These are phyloP conservation scores for Schizotus pectinicornis DNA, from an alignment of 2,888 invertebrate genomes.

Conservation along the genomic window DNA sequence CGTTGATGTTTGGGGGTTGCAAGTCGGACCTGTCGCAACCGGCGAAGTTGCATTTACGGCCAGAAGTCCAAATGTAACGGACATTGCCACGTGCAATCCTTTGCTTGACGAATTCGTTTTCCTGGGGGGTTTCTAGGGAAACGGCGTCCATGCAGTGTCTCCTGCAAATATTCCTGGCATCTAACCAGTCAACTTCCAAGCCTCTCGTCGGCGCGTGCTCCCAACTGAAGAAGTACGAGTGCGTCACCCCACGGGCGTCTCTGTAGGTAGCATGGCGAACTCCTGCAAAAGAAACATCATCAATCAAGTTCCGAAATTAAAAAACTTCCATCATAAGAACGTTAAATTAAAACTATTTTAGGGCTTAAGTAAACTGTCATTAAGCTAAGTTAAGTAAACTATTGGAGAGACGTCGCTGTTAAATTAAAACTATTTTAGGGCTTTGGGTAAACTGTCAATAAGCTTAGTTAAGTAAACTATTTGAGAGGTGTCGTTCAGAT, in stretches of 20 bases:
- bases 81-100: constrained; percentile 80
- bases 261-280: constrained; percentile 88
- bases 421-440: too few species aligned
- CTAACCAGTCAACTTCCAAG: constrained; percentile 89
- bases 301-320: too few species aligned
- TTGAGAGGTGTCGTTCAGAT: too few species aligned
- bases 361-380: too few species aligned
- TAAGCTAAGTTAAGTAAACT: too few species aligned
- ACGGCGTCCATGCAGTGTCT: constrained; percentile 94
- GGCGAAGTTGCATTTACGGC: constrained; percentile 90
- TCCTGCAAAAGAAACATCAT: constrained; percentile 68
- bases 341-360: too few species aligned
- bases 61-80: constrained; percentile 89
- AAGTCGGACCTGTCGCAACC: constrained; percentile 84
- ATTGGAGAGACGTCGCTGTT: too few species aligned
- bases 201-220: constrained; percentile 79
- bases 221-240: constrained; percentile 95
- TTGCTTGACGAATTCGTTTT: constrained; percentile 90
- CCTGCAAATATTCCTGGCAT: constrained; percentile 89
- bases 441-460: too few species aligned
- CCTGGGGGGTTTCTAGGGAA: constrained; percentile 87
- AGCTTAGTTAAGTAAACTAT: too few species aligned
- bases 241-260: constrained; percentile 85
- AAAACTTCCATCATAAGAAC: too few species aligned
- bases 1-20: constrained; percentile 84